Conservation (phyloP, 2,888 invertebrate genomes). For the Philaethria dido region DNA sequence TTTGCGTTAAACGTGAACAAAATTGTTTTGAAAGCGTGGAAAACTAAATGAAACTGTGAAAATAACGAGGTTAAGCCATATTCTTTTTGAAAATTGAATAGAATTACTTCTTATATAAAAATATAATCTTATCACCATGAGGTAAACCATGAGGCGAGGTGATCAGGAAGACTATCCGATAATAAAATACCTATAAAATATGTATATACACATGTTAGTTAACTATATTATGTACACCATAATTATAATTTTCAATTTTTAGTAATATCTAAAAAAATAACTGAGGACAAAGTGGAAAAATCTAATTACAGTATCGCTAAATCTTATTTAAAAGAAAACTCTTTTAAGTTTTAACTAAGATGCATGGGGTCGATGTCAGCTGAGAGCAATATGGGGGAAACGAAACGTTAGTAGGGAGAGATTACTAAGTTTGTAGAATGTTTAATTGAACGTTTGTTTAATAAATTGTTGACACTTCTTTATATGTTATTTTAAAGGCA, state of each 20-base stretch:
- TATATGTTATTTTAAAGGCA: no score
- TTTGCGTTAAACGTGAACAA: slow-evolving; percentile 41
- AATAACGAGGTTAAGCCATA: slow-evolving; percentile 13
- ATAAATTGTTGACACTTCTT: background rate
- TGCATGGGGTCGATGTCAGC: slow-evolving; percentile 16
- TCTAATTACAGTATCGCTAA: slow-evolving; percentile 15
- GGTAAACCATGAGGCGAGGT: no score
- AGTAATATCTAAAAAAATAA: background rate
- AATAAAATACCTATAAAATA: background rate
- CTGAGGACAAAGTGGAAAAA: background rate
- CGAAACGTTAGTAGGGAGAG: background rate
- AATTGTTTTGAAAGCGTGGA: slow-evolving; percentile 42
- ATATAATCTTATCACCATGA: no score
- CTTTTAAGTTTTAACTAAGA: slow-evolving; percentile 22
- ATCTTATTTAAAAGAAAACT: slow-evolving; percentile 24
- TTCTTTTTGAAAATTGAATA: slow-evolving; percentile 1
- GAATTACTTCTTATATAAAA: background rate
- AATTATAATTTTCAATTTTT: no score
- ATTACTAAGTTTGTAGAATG: background rate
- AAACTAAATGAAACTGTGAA: slow-evolving; percentile 33
- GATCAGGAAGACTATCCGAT: no score
- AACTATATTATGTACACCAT: no score
- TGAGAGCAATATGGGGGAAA: slow-evolving; percentile 17
- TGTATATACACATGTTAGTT: no score
- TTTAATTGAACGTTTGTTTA: background rate